Conservation (phyloP, 2,888 invertebrate species). For the Eilema caniola region DNA sequence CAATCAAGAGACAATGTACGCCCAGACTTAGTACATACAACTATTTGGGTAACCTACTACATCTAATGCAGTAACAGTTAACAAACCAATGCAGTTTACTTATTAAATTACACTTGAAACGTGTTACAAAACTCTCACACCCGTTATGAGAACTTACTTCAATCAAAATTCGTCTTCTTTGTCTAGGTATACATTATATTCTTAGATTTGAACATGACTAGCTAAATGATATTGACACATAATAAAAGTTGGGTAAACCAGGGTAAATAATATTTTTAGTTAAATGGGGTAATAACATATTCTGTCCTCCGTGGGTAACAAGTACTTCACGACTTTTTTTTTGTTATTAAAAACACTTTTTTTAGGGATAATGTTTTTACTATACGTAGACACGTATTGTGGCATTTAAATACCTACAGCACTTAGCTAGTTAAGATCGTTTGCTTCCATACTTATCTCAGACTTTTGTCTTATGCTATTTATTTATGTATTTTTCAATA, state of each 20-base stretch:
- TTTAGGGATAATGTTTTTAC: background rate
- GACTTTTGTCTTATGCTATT: too few species aligned
- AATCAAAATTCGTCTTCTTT: too few species aligned
- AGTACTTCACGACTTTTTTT: too few species aligned
- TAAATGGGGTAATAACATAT: background rate
- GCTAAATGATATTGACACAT: constrained; percentile 3
- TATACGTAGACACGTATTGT: background rate
- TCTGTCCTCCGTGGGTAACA: background rate
- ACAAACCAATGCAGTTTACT: background rate
- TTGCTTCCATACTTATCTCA: background rate
- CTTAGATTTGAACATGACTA: background rate
- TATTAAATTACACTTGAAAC: too few species aligned
- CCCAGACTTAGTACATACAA: background rate
- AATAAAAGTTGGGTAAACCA: background rate
- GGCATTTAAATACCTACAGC: background rate
- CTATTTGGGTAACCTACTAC: background rate
- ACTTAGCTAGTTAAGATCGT: background rate
- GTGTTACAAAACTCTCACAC: too few species aligned
- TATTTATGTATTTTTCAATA: too few species aligned
- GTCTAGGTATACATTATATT: too few species aligned
- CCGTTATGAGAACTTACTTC: too few species aligned
- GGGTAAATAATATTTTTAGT: background rate
- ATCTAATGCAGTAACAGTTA: background rate
- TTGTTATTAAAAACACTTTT: background rate
- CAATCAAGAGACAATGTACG: background rate